Evolutionary conservation across 2,797 vertebrate genomes (phyloP).

Genomic region (Crenichthys baileyi): DNA sequence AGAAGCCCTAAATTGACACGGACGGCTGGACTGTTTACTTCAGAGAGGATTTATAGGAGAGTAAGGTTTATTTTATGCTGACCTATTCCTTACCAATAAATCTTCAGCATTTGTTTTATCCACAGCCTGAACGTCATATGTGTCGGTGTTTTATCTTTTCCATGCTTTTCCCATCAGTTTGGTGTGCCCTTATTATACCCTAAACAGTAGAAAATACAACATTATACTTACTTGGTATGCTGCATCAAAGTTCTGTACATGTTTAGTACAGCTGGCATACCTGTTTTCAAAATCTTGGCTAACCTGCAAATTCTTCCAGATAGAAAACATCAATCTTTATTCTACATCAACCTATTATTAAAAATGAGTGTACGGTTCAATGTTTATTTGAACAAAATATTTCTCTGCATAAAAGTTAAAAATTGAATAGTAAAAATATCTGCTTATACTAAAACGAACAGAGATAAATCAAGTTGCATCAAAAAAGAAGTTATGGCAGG

Average conservation of each 20-base stretch:
- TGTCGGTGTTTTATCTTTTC: not conserved
- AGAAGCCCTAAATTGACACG: conserved; percentile 33
- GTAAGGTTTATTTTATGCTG: conserved; percentile 27
- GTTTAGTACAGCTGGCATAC: too few relatives aligned
- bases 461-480: not conserved
- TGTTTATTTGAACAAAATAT: too few relatives aligned
- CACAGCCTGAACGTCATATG: conserved; percentile 12
- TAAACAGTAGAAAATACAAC: not conserved
- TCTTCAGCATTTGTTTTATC: conserved; percentile 29
- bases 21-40: not conserved
- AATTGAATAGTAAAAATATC: not conserved
- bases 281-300: too few relatives aligned
- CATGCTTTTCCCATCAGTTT: conserved; percentile 31
- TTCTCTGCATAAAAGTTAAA: too few relatives aligned
- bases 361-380: too few relatives aligned
- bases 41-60: conserved; percentile 34
- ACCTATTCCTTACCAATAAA: conserved; percentile 38
- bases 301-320: too few relatives aligned
- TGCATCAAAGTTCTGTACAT: not conserved
- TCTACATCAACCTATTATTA: too few relatives aligned
- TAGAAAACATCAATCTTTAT: too few relatives aligned
- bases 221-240: too few relatives aligned
- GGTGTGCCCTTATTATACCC: not conserved
- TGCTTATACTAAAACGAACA: not conserved
- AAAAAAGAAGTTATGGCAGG: not conserved